Base-by-base conservation (phyloP, 92 coral and sea anemone species). In the Bergia sp. region DNA sequence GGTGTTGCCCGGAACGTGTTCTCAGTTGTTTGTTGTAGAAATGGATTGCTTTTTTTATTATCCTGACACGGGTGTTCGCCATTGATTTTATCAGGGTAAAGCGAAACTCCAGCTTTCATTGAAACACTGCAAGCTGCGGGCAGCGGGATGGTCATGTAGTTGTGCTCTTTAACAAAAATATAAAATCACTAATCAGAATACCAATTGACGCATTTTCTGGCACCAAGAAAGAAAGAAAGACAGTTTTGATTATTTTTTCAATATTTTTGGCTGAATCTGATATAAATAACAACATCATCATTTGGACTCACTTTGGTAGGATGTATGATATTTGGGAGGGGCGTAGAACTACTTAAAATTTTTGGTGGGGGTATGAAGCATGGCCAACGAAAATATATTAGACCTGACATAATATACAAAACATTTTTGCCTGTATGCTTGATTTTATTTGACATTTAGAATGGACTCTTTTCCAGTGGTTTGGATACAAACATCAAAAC, bases 21-120 rank as follows among this genome's bases (percentile, higher is more conserved):
- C 80, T 76, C 80, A 76, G 80, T 76, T 76, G 80, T 76, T 76
- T 76, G 80, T 76, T 76, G 80, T 76, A 76, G 80, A 76, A 76
- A 41, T 76, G 80, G 55, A 76, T 76, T 76, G 12, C 50, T 76
- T 41, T 76, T 69, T 76, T 76, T 76, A 76, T 76, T 43, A 41
- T 76, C 57, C 80, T 76, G 80, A 73, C 78, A 37, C 78, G 47
- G 78, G 53, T 76, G 80, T 76, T 76, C 80, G 80, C 80, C 29
- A 76, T 23, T 76, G 80, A 43, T 73, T 73, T 73, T 73, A 73
- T 73, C 78, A 76, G 55, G 80, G 23, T 76, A 76, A 76, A 76
- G 80, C 80, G 80, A 76, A 76, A 76, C 80, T 39, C 80, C 53
- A 76, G 5, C 82, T 77, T 77, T 77, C 82, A 47, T 44, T 20